Evolutionary conservation across 2,797 vertebrate species (phyloP).

Genomic region (Bovichtus variegatus): DNA sequence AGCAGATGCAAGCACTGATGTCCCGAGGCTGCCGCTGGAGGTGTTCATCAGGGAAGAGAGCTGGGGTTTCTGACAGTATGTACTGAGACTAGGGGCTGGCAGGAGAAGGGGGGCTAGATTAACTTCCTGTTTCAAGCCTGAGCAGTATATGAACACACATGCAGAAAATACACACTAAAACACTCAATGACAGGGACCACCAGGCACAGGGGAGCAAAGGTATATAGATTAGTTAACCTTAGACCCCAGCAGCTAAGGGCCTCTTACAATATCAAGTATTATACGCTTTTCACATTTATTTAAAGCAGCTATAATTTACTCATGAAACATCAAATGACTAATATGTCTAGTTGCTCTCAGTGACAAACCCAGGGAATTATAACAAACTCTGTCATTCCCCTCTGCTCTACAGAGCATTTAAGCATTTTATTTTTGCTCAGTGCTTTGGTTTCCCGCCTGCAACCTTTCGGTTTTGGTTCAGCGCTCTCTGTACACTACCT

Average conservation of each 20-base stretch:
- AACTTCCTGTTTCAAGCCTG: slow-evolving; percentile 54
- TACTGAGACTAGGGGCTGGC: slow-evolving; percentile 45
- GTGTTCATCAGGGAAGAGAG: slow-evolving; percentile 64
- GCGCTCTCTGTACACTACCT: no score
- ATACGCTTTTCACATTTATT: neutral
- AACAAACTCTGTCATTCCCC: no score
- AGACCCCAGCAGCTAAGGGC: neutral
- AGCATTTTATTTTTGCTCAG: neutral
- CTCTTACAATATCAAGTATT: neutral
- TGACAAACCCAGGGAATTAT: neutral
- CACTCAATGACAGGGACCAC: neutral
- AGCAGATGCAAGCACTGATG: slow-evolving; percentile 59
- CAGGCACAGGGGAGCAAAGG: neutral
- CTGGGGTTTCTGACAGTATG: slow-evolving; percentile 64
- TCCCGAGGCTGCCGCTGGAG: slow-evolving; percentile 67
- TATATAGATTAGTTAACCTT: slow-evolving; percentile 1
- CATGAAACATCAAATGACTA: neutral
- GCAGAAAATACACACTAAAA: slow-evolving; percentile 33
- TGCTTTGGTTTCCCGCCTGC: neutral
- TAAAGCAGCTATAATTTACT: neutral
- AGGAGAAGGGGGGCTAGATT: slow-evolving; percentile 38
- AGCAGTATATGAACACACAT: slow-evolving; percentile 30
- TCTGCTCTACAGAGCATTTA: neutral
- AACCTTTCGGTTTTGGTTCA: neutral
- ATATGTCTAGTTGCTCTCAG: neutral